Percentiles rank a stretch among this genome's conserved stretches.
phyloP scores from a whole-genome alignment of 2,888 invertebrate species.

The Stegophylla sp. region DNA sequence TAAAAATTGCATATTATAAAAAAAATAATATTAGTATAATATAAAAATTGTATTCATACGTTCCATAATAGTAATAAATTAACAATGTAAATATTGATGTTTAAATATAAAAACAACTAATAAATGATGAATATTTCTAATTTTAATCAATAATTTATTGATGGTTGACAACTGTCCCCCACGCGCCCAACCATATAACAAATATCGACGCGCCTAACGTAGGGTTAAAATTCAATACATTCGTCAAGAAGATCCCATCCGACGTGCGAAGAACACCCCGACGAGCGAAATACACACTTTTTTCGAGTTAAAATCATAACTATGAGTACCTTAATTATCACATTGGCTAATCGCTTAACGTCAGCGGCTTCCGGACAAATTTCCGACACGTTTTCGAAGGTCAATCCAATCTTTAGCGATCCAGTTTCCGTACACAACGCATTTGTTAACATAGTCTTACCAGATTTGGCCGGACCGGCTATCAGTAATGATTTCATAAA shows the following conservation, averaged over 20 bases:
- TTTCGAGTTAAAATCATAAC: too few relatives aligned
- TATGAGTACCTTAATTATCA: background rate
- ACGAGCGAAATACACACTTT: too few relatives aligned
- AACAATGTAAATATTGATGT: constrained; percentile 19
- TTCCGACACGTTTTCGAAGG: constrained; percentile 7
- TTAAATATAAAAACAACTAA: constrained; percentile 14
- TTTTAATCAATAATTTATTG: constrained; percentile 19
- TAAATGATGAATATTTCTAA: constrained; percentile 1
- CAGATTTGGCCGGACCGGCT: constrained; percentile 38
- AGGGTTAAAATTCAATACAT: too few relatives aligned
- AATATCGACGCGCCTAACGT: constrained; percentile 19
- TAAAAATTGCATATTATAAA: constrained; percentile 33
- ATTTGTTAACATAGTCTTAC: constrained; percentile 30
- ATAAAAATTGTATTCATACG: constrained; percentile 1
- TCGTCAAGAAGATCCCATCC: too few relatives aligned
- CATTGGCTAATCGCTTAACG: background rate
- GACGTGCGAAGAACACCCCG: too few relatives aligned
- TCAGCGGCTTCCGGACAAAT: background rate
- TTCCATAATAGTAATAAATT: constrained; percentile 1
- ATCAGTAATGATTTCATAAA: constrained; percentile 8
- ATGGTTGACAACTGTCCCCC: constrained; percentile 18
- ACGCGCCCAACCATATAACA: constrained; percentile 24
- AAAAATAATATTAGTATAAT: constrained; percentile 1
- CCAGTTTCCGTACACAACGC: constrained; percentile 36
- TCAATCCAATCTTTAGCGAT: constrained; percentile 35